phyloP scores from a whole-genome alignment of 2,113 vertebrate genomes.

The Candoia aspera region DNA sequence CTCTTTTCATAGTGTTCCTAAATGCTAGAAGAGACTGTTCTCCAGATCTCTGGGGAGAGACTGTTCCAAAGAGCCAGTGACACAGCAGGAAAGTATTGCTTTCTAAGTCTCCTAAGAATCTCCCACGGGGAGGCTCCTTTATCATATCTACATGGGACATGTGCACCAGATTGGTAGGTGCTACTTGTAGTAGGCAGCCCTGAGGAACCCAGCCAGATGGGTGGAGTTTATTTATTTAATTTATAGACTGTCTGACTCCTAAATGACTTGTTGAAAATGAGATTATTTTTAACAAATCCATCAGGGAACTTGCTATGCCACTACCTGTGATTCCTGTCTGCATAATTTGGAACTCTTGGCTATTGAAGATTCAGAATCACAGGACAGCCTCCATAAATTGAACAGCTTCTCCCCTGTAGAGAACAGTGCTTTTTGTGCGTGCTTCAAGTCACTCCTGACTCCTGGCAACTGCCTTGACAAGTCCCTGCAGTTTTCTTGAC shows the following conservation, averaged over 20 bases:
- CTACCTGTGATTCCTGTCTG: background rate
- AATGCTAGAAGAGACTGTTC: background rate
- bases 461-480: background rate
- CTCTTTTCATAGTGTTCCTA: background rate
- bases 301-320: background rate
- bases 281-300: too few species aligned
- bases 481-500: background rate
- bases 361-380: background rate
- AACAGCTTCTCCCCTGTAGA: background rate
- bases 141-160: background rate
- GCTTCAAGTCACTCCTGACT: background rate
- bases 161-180: background rate
- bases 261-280: too few species aligned
- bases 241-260: background rate
- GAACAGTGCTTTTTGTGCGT: background rate
- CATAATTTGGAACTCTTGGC: background rate
- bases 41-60: background rate
- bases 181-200: background rate
- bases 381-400: background rate
- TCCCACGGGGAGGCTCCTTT: background rate
- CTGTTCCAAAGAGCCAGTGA: background rate
- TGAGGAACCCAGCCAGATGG: background rate
- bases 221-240: background rate
- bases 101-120: background rate
- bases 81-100: background rate